phyloP scores from a whole-genome alignment of 2,113 vertebrate genomes.

The Gracilinanus agilis region DNA sequence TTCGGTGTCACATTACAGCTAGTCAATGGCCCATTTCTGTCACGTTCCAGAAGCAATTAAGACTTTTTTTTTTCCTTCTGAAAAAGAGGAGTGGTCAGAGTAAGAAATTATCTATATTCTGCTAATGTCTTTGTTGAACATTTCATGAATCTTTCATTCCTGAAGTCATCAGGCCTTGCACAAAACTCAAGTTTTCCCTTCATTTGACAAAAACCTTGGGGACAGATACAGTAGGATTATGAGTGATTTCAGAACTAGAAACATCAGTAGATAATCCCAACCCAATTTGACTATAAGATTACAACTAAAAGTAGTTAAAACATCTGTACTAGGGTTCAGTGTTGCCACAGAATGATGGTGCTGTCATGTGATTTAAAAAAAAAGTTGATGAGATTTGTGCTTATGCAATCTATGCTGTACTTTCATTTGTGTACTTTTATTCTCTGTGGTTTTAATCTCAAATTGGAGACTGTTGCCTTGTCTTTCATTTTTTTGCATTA shows the following conservation, averaged over 20 bases:
- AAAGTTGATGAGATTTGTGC: conserved; percentile 30
- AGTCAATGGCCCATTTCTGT: conserved; percentile 74
- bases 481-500: not conserved
- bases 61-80: conserved; percentile 61
- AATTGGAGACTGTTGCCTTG: conserved; percentile 10
- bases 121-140: conserved; percentile 55
- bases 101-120: conserved; percentile 67
- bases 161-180: not conserved
- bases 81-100: conserved; percentile 60
- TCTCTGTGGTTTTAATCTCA: conserved; percentile 32
- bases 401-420: not conserved
- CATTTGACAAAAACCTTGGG: conserved; percentile 5
- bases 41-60: conserved; percentile 78
- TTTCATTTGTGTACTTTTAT: conserved; percentile 46
- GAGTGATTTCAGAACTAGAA: conserved; percentile 5
- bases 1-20: conserved; percentile 62
- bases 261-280: not conserved
- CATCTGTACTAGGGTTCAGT: not conserved
- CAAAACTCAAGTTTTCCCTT: not conserved
- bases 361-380: conserved; percentile 43
- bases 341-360: not conserved
- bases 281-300: not conserved
- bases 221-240: not conserved
- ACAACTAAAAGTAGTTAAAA: conserved; percentile 52
- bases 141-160: conserved; percentile 54